Base-by-base conservation (phyloP, 1,140 invertebrate genomes). In the Tetramorium parvispinum region DNA sequence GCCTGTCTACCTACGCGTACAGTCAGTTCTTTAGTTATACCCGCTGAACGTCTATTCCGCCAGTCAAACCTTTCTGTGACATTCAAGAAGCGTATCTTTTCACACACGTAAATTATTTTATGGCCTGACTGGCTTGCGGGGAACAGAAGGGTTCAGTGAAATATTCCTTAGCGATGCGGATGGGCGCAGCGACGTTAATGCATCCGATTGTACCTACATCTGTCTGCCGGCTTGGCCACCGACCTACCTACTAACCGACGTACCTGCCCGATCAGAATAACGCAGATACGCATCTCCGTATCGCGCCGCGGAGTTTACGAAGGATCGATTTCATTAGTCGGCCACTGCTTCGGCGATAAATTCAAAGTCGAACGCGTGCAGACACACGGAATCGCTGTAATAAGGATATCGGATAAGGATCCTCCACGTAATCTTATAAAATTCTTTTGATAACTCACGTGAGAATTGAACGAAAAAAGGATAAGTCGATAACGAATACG, bases 221-320 rank as follows among this genome's bases (percentile, higher is more conserved):
- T 49, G 65, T 32, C 65, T 27, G 66, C 21, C 24, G 10, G 46
- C 51, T 83, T 65, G 70, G 63, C 49, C 65, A 83, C 46, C 51
- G 53, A 40, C 73, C 59, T 71, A 49, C n/a, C 57, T 51, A n/a
- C 27, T 24, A 24, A 53, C 77, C 77, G 18, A 61, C 43, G 43
- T 77, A 63, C 55, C 43, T 77, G 70, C 13, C 16, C 11, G 46
- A 46, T 63, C 46, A 21, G 16, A 21, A 85, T 43, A 73, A 46
- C 32, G 10, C 46, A 85, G 73, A 65, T 78, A 85, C 59, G 73
- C 46, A 78, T 85, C 82, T 85, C 24, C 46, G 21, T n/a, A 55
- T 81, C 68, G 66, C 27, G 24, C 40, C 27, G 10, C 32, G 51
- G 24, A 43, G 21, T 27, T 21, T 37, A 43, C 40, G 53, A 37